These are phyloP conservation scores for Thereva nobilitata DNA, from an alignment of 2,888 invertebrate genomes.

Conservation along the genomic window DNA sequence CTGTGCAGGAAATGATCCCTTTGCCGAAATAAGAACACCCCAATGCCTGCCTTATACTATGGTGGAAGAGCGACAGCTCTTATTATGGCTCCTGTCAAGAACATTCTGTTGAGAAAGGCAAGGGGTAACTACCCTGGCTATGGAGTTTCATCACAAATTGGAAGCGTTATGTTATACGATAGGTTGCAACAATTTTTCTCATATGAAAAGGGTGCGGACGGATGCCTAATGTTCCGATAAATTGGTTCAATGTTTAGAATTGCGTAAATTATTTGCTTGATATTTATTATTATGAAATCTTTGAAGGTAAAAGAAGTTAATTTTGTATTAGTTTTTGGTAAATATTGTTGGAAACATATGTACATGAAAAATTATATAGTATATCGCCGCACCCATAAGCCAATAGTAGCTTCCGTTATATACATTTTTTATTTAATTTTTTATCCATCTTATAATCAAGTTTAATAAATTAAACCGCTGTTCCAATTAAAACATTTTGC, in stretches of 20 bases:
- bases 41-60: background rate
- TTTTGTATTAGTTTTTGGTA: too few relatives aligned
- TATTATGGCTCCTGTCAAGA: slow-evolving; percentile 26
- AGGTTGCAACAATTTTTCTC: slow-evolving; percentile 5
- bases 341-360: too few relatives aligned
- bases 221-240: slow-evolving; percentile 34
- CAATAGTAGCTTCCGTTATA: too few relatives aligned
- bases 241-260: slow-evolving; percentile 31
- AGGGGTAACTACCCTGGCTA: slow-evolving; percentile 5
- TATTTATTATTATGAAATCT: slow-evolving; percentile 1
- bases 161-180: slow-evolving; percentile 19
- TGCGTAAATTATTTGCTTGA: slow-evolving; percentile 34
- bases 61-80: slow-evolving; percentile 16
- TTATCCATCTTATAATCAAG: too few relatives aligned
- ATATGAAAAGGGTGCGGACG: background rate
- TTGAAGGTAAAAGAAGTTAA: too few relatives aligned
- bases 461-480: too few relatives aligned
- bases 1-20: background rate
- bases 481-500: too few relatives aligned
- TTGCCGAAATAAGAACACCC: background rate
- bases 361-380: too few relatives aligned
- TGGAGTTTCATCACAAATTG: slow-evolving; percentile 18
- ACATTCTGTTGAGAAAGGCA: slow-evolving; percentile 14
- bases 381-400: too few relatives aligned
- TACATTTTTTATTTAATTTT: too few relatives aligned